Base-by-base conservation (phyloP, 2,888 invertebrate species). In the Trissonchulus latispiculum region DNA sequence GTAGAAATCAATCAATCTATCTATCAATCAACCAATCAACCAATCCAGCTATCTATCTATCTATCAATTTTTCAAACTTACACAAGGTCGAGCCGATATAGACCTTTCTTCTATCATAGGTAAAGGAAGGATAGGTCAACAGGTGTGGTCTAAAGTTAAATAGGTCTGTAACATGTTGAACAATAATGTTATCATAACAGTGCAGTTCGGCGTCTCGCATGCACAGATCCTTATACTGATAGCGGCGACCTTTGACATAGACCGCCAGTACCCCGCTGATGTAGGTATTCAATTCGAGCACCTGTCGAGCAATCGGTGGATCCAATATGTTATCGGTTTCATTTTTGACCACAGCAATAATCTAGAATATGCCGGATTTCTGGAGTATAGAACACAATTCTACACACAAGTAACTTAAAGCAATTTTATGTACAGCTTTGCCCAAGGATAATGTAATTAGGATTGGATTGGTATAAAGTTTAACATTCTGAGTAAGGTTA, bases 11-110 rank as follows among this genome's bases (percentile, higher is more conserved):
- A n/a, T n/a, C n/a, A n/a, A n/a, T n/a, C n/a, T n/a, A n/a, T n/a
- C n/a, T n/a, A n/a, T n/a, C n/a, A n/a, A n/a, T n/a, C n/a, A n/a
- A n/a, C n/a, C n/a, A n/a, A n/a, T n/a, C n/a, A n/a, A n/a, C n/a
- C n/a, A n/a, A n/a, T n/a, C n/a, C n/a, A n/a, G n/a, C n/a, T n/a
- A n/a, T n/a, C n/a, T n/a, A n/a, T n/a, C n/a, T n/a, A n/a, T n/a
- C n/a, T n/a, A n/a, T n/a, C n/a, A n/a, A n/a, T n/a, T n/a, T 48
- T 48, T 48, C 8, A 23, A 48, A 48, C 48, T 8, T 48, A 48
- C 82, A 82, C 71, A 82, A 70, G 66, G 77, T 77, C 70, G 77
- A 76, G 61, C 80, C 82, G 31, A 82, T 76, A 73, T 82, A 82
- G 59, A 80, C 79, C 28, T 8, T 36, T 29, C 29, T 2, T 23